Conservation (phyloP, 92 coral and sea anemone species). For the Palythoa grandis region DNA sequence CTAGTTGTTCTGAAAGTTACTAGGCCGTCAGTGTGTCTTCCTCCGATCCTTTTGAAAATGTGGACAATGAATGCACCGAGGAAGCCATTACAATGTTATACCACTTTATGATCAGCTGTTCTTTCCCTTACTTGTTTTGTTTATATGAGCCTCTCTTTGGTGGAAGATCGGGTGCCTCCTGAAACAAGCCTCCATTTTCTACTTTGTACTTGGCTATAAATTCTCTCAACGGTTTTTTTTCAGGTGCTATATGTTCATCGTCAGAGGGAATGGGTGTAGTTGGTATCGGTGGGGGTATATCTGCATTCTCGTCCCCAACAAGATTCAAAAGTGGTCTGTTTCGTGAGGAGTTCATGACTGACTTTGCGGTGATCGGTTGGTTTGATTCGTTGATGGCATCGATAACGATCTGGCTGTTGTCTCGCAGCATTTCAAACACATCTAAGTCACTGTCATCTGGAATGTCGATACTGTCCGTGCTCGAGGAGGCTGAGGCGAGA, state of each 20-base stretch:
- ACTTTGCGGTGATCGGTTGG: background rate
- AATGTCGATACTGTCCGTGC: constrained; percentile 43
- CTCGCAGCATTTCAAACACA: constrained; percentile 86
- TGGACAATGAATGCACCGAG: no score
- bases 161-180: constrained; percentile 30
- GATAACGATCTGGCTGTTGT: constrained; percentile 80
- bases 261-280: constrained; percentile 96
- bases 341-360: constrained; percentile 17
- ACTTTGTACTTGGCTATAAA: constrained; percentile 51
- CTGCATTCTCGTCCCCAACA: constrained; percentile 50
- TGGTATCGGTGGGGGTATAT: constrained; percentile 92
- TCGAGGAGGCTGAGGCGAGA: constrained; percentile 49
- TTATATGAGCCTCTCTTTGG: constrained; percentile 37
- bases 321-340: background rate
- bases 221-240: constrained; percentile 68
- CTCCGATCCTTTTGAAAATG: no score
- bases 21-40: no score
- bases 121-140: constrained; percentile 34
- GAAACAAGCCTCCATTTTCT: constrained; percentile 24
- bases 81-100: background rate
- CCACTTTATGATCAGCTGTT: background rate
- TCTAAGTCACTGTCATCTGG: constrained; percentile 70
- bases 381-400: constrained; percentile 50
- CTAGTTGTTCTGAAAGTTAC: no score
- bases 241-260: constrained; percentile 69